A percentile compares a stretch with the other conserved stretches of the same genome.
phyloP scores from a whole-genome alignment of 2,888 invertebrate species.

The Chrysodeixis includens region DNA sequence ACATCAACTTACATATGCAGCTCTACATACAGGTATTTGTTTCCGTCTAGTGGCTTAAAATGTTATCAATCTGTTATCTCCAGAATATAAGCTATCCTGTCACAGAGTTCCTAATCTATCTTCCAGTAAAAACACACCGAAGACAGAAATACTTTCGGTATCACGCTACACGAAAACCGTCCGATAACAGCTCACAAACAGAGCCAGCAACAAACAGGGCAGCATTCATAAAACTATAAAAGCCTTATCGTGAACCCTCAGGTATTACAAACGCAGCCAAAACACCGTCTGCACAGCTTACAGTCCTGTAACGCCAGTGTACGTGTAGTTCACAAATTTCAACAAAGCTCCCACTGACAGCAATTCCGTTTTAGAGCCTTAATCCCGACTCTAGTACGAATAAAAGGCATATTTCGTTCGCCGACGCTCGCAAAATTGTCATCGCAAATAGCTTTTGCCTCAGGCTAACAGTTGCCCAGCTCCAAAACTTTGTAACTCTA shows the following conservation, averaged over 20 bases:
- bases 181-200: not conserved
- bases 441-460: conserved; percentile 89
- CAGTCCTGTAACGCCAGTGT: conserved; percentile 53
- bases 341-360: conserved; percentile 83
- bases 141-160: not conserved
- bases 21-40: too few relatives aligned
- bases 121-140: not conserved
- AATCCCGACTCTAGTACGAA: conserved; percentile 86
- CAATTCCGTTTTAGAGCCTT: conserved; percentile 88
- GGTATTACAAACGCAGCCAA: conserved; percentile 39
- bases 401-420: conserved; percentile 89
- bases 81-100: too few relatives aligned
- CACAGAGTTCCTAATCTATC: not conserved
- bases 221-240: conserved; percentile 12
- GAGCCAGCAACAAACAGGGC: not conserved
- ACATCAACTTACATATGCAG: too few relatives aligned
- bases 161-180: not conserved
- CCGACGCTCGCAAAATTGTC: conserved; percentile 88
- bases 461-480: conserved; percentile 72
- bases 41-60: too few relatives aligned
- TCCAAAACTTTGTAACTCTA: conserved; percentile 54
- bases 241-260: conserved; percentile 15
- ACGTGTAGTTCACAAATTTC: conserved; percentile 81
- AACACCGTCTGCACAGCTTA: conserved; percentile 47
- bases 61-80: too few relatives aligned